Evolutionary conservation across 2,888 invertebrate genomes (phyloP).

Genomic region (Hypolimnas misippus): DNA sequence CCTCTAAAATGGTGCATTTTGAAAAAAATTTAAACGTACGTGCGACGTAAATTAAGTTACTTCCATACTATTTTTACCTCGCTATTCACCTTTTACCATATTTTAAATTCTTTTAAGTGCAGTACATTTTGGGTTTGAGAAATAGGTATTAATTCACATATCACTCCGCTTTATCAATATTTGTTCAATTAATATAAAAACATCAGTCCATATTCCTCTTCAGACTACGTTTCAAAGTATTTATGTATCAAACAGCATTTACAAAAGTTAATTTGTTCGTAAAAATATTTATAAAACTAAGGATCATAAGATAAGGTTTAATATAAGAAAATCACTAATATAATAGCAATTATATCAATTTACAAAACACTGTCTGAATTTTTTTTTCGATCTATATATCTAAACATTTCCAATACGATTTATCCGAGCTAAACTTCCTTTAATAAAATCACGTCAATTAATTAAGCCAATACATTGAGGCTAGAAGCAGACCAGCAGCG

Average conservation of each 20-base stretch:
- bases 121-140: too few species aligned
- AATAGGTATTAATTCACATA: neutral
- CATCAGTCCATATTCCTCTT: too few species aligned
- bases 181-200: neutral
- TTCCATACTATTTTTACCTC: neutral
- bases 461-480: constrained; percentile 31
- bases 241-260: too few species aligned
- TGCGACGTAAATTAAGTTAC: too few species aligned
- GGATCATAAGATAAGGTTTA: too few species aligned
- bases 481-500: constrained; percentile 24
- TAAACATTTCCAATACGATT: neutral
- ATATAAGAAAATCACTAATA: too few species aligned
- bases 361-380: neutral
- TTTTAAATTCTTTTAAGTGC: neutral
- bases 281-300: too few species aligned
- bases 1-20: too few species aligned
- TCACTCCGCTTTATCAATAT: neutral
- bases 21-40: too few species aligned
- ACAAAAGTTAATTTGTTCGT: too few species aligned
- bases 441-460: constrained; percentile 28
- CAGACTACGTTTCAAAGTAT: too few species aligned
- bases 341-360: neutral
- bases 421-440: constrained; percentile 4
- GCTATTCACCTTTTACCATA: neutral
- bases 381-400: neutral